Percentiles rank a stretch among this genome's conserved stretches.
phyloP scores from a whole-genome alignment of 2,888 invertebrate genomes.

The Coremacera marginata region DNA sequence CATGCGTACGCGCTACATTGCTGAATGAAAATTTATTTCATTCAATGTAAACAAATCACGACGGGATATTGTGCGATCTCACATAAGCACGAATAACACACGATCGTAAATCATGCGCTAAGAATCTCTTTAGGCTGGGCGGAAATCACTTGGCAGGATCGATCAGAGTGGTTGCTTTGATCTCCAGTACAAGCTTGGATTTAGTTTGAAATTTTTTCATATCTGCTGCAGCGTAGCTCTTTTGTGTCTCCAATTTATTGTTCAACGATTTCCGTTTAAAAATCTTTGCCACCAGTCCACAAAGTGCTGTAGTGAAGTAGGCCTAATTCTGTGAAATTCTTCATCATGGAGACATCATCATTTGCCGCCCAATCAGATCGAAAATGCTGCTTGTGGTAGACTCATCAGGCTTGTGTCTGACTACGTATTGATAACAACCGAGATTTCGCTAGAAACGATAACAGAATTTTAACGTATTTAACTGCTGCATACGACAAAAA shows the following conservation, averaged over 20 bases:
- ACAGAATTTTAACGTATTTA: not conserved
- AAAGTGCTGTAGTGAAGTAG: not conserved
- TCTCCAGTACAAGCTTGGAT: not conserved
- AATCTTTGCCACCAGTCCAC: not conserved
- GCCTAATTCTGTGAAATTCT: conserved; percentile 28
- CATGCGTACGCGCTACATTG: not conserved
- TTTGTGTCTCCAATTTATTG: not conserved
- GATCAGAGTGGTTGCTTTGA: not conserved
- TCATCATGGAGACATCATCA: conserved; percentile 31
- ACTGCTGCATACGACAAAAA: not conserved
- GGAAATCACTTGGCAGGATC: not conserved
- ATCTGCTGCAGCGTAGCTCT: not conserved
- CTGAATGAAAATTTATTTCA: conserved; percentile 25
- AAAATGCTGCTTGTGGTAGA: not conserved
- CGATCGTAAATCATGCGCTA: conserved; percentile 25
- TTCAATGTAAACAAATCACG: conserved; percentile 33
- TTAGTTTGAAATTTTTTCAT: not conserved
- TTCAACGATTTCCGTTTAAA: conserved; percentile 7
- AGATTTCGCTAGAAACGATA: not conserved
- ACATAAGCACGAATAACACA: not conserved
- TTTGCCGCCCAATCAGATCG: conserved; percentile 10
- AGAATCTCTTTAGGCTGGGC: conserved; percentile 21
- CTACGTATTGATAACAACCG: not conserved
- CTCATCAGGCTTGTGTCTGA: no score
- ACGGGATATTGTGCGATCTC: conserved; percentile 23